Evolutionary conservation across 2,113 vertebrate species (phyloP).

Genomic region (Diadophis punctatus): DNA sequence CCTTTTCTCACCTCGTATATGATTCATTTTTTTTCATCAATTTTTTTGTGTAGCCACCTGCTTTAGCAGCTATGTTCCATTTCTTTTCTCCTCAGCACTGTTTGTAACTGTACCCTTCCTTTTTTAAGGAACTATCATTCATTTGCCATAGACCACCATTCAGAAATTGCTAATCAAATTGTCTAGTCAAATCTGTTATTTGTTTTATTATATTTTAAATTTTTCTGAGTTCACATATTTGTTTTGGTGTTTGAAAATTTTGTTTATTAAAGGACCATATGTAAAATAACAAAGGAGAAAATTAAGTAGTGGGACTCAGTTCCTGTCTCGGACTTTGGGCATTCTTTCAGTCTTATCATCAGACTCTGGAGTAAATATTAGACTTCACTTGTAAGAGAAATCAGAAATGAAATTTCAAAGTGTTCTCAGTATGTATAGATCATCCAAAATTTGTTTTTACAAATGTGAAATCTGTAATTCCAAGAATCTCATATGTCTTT

Average conservation of each 20-base stretch:
- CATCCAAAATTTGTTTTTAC: not conserved
- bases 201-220: not conserved
- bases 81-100: not conserved
- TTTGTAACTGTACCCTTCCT: not conserved
- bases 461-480: not conserved
- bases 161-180: not conserved
- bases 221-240: not conserved
- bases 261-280: not conserved
- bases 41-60: not conserved
- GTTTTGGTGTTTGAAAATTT: not conserved
- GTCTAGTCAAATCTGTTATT: not conserved
- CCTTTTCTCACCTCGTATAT: not conserved
- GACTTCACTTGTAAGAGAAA: not conserved
- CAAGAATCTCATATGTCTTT: not conserved
- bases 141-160: not conserved
- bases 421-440: not conserved
- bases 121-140: not conserved
- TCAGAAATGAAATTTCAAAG: not conserved
- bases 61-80: not conserved
- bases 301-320: not conserved
- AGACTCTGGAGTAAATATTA: not conserved
- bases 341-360: not conserved
- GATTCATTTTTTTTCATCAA: not conserved
- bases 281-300: not conserved
- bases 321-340: not conserved